Percentiles rank a stretch among this genome's conserved stretches.
Conservation (phyloP, 2,113 vertebrate species). For the Puffinus mauretanicus region DNA sequence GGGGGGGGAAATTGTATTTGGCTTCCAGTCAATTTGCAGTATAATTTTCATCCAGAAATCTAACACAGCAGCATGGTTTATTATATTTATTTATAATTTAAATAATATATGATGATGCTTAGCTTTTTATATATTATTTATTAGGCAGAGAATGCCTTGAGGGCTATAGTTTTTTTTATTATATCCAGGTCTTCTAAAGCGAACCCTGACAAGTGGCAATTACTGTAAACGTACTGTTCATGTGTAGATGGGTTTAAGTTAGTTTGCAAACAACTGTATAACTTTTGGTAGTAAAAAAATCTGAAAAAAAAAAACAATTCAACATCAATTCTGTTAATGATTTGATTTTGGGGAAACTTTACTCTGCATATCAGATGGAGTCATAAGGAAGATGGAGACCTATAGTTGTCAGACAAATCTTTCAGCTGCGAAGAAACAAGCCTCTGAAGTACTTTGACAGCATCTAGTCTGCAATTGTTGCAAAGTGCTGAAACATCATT, state of each 20-base stretch:
- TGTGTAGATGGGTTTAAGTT: neutral
- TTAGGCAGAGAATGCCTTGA: neutral
- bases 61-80: neutral
- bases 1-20: neutral
- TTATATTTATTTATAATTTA: neutral
- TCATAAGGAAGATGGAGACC: neutral
- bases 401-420: neutral
- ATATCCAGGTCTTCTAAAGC: neutral
- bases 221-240: neutral
- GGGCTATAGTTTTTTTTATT: neutral
- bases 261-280: neutral
- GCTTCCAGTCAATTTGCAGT: neutral
- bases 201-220: neutral
- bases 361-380: neutral
- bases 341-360: neutral
- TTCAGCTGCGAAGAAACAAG: neutral
- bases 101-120: neutral
- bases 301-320: neutral
- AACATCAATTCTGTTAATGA: neutral
- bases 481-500: neutral
- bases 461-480: neutral
- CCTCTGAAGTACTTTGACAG: neutral
- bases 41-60: neutral
- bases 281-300: neutral
- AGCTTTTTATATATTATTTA: neutral